Evolutionary conservation across 2,888 invertebrate genomes (phyloP).

Genomic region (Scaptomyza polygonia): DNA sequence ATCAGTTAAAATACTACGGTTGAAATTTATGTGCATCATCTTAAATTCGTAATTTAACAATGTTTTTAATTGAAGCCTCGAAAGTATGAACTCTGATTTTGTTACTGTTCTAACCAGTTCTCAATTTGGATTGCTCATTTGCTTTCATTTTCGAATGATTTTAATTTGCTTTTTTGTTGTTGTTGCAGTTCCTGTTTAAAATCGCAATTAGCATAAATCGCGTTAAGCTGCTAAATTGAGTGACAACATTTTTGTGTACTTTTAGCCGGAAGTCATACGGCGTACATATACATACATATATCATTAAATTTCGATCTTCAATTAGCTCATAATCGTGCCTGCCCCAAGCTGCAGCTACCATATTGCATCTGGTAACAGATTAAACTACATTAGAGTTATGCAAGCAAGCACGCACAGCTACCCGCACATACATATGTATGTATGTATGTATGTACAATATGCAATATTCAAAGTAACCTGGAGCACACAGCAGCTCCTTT

Average conservation of each 20-base stretch:
- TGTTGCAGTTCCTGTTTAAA: conserved; percentile 53
- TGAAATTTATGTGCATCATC: conserved; percentile 11
- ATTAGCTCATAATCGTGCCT: conserved; percentile 50
- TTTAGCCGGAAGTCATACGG: conserved; percentile 59
- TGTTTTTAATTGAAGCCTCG: conserved; percentile 38
- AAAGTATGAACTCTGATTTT: conserved; percentile 41
- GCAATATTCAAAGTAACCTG: conserved; percentile 26
- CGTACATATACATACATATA: background rate
- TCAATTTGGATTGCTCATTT: conserved; percentile 32
- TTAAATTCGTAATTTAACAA: conserved; percentile 31
- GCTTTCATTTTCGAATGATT: conserved; percentile 48
- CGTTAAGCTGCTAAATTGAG: conserved; percentile 45
- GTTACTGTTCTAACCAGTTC: conserved; percentile 20
- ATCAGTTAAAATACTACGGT: conserved; percentile 1
- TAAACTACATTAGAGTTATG: conserved; percentile 59
- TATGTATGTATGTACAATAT: background rate
- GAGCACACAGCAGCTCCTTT: conserved; percentile 46
- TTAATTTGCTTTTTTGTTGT: background rate
- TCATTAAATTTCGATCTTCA: conserved; percentile 28
- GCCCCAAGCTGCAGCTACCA: conserved; percentile 34
- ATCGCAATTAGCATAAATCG: conserved; percentile 62
- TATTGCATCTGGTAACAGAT: conserved; percentile 37
- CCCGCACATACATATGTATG: conserved; percentile 22
- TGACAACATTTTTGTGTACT: conserved; percentile 36
- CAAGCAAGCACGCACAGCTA: conserved; percentile 68